Conservation (phyloP, 1,140 invertebrate species). For the Drosophila elegans region DNA sequence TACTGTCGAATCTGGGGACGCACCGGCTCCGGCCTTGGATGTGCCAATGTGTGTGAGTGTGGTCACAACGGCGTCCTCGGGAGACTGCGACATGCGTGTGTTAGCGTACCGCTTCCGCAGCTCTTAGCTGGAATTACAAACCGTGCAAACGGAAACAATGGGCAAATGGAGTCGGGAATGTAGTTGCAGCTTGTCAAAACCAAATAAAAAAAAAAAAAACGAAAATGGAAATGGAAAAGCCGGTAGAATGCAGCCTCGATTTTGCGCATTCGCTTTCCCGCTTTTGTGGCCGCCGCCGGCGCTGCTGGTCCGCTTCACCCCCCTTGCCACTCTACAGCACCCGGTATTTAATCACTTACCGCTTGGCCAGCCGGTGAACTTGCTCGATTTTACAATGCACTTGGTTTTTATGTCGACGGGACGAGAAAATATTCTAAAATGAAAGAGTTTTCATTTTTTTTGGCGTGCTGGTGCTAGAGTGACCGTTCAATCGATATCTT, state of each 20-base stretch:
- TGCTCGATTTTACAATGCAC: neutral
- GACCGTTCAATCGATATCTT: neutral
- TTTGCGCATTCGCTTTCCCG: slow-evolving; percentile 11
- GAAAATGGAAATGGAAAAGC: neutral
- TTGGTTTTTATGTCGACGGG: slow-evolving; percentile 3
- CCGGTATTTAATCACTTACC: slow-evolving; percentile 8
- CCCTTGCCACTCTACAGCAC: neutral
- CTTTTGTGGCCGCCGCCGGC: slow-evolving; percentile 4
- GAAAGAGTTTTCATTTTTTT: slow-evolving; percentile 9
- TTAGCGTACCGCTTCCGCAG: neutral
- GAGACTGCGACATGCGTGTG: slow-evolving; percentile 12
- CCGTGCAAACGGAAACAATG: neutral
- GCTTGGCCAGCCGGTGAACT: neutral
- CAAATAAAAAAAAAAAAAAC: neutral
- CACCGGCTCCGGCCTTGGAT: neutral
- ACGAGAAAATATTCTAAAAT: neutral
- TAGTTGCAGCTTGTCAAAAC: neutral
- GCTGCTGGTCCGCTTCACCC: neutral
- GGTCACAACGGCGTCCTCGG: neutral
- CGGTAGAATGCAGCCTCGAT: neutral
- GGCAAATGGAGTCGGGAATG: neutral
- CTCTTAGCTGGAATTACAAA: neutral
- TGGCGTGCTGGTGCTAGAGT: slow-evolving; percentile 18
- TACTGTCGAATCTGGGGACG: neutral
- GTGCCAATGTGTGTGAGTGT: neutral